Evolutionary conservation across 2,888 invertebrate genomes (phyloP).

Genomic region (Cheilosia variabilis): DNA sequence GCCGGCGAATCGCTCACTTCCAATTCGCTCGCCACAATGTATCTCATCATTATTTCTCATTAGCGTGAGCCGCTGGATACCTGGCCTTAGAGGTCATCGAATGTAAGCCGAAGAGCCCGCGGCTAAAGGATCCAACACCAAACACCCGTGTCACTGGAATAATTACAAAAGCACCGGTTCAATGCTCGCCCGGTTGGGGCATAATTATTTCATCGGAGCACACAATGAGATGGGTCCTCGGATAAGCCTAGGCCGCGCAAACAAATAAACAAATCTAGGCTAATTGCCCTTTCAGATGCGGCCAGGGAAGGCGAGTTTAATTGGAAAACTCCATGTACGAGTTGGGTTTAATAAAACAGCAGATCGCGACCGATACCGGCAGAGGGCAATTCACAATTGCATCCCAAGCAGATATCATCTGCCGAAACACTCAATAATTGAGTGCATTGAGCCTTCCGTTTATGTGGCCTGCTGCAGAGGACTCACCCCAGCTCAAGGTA

Average conservation of each 20-base stretch:
- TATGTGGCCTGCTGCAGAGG: conserved; percentile 40
- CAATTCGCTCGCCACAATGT: conserved; percentile 25
- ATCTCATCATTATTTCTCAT: conserved; percentile 37
- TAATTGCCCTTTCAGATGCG: conserved; percentile 57
- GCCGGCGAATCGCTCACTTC: not conserved
- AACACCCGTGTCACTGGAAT: conserved; percentile 26
- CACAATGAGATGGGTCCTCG: conserved; percentile 43
- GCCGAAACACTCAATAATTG: conserved; percentile 75
- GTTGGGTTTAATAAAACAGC: conserved; percentile 58
- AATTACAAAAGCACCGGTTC: conserved; percentile 23
- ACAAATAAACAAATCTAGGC: conserved; percentile 72
- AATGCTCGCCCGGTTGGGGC: conserved; percentile 11
- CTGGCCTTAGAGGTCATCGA: conserved; percentile 36
- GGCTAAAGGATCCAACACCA: not conserved
- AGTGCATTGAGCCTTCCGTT: conserved; percentile 74
- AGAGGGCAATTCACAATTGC: conserved; percentile 68
- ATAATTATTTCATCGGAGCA: conserved; percentile 72
- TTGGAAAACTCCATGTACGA: conserved; percentile 34
- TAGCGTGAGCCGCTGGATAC: conserved; percentile 45
- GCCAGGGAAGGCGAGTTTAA: conserved; percentile 38
- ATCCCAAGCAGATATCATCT: conserved; percentile 71
- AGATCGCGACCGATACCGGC: conserved; percentile 68
- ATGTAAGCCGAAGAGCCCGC: conserved; percentile 7
- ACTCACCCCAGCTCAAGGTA: conserved; percentile 67
- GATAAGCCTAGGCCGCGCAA: conserved; percentile 47